phyloP scores from a whole-genome alignment of 2,113 vertebrate genomes.

The Paradoxurus hermaphroditus region DNA sequence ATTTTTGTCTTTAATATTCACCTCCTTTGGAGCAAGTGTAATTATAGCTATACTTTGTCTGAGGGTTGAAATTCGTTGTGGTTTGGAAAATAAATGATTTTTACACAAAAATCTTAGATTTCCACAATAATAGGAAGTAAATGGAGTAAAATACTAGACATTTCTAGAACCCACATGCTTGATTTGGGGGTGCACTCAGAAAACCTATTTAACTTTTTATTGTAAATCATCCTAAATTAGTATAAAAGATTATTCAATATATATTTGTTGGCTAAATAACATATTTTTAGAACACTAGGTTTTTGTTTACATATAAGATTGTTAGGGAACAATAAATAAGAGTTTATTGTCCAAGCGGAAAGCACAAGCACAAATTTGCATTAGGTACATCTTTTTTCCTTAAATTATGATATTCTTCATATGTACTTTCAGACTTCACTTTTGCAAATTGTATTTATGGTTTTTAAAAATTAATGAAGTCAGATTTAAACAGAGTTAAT shows the following conservation, averaged over 20 bases:
- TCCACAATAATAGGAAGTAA: neutral
- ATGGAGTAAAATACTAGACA: neutral
- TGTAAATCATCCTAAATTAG: slow-evolving; percentile 28
- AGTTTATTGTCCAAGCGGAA: neutral
- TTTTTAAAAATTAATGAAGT: slow-evolving; percentile 3
- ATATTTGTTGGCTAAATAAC: slow-evolving; percentile 1
- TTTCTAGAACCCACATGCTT: slow-evolving; percentile 36
- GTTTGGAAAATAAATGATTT: slow-evolving; percentile 38
- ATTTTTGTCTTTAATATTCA: slow-evolving; percentile 45
- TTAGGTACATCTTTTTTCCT: neutral
- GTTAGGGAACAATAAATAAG: slow-evolving; percentile 8
- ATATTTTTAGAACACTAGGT: slow-evolving; percentile 22
- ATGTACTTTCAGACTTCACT: slow-evolving; percentile 2
- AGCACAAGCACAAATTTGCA: slow-evolving; percentile 19
- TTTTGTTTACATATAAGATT: slow-evolving; percentile 39
- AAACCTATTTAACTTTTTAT: slow-evolving; percentile 10
- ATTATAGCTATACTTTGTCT: neutral
- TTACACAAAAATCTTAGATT: neutral
- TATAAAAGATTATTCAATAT: neutral
- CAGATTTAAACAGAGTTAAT: slow-evolving; percentile 11
- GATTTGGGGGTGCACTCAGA: slow-evolving; percentile 5
- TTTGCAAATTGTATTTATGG: slow-evolving; percentile 23
- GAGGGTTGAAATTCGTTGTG: neutral
- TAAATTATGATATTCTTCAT: slow-evolving; percentile 5
- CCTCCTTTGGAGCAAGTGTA: neutral